phyloP scores from a whole-genome alignment of 92 coral and sea anemone species.

The Paramuricea clavata region DNA sequence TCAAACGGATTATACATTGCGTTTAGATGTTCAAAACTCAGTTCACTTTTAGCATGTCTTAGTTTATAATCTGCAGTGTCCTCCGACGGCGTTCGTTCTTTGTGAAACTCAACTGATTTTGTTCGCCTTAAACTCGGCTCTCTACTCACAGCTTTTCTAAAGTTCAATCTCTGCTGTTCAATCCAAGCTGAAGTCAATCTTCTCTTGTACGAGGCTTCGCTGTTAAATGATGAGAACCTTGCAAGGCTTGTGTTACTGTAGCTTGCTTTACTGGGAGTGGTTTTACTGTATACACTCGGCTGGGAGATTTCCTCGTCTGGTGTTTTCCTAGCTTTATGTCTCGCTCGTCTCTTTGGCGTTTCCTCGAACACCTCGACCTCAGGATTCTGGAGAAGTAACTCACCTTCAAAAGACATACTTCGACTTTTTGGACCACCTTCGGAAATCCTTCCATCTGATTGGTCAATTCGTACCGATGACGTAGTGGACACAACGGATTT shows the following conservation, averaged over 20 bases:
- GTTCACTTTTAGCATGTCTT: constrained; percentile 32
- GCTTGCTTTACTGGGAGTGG: constrained; percentile 2
- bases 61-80: neutral
- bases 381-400: neutral
- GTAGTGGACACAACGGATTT: neutral
- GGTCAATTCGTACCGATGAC: neutral
- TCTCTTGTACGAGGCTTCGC: constrained; percentile 29
- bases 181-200: constrained; percentile 31
- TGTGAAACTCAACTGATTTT: constrained; percentile 20
- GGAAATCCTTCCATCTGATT: constrained; percentile 24
- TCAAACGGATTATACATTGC: constrained; percentile 34
- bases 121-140: constrained; percentile 29
- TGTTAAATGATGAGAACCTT: constrained; percentile 10
- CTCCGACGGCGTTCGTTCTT: neutral
- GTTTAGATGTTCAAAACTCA: constrained; percentile 19
- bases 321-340: neutral
- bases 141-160: neutral
- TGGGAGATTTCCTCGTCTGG: neutral
- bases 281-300: constrained; percentile 2
- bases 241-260: neutral
- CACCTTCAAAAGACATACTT: neutral
- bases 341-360: too few relatives aligned
- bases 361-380: neutral
- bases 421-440: neutral
- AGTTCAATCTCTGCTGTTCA: constrained; percentile 19